Conservation (phyloP, 2,888 invertebrate species). For the Meandrusa payeni region DNA sequence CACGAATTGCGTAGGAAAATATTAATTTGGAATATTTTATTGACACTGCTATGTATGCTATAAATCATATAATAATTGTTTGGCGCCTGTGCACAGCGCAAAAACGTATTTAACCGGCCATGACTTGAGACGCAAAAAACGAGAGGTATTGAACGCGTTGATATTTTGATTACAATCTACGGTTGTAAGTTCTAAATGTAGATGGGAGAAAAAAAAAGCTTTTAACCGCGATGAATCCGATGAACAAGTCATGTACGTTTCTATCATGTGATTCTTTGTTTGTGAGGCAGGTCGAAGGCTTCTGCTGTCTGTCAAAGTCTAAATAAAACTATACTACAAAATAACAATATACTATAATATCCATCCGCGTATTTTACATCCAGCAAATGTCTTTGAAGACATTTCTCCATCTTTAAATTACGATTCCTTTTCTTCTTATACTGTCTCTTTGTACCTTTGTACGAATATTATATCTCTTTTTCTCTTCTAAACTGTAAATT, state of each 20-base stretch:
- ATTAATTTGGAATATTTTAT: constrained; percentile 23
- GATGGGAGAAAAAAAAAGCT: constrained; percentile 12
- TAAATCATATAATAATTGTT: constrained; percentile 50
- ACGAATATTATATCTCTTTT: too few species aligned
- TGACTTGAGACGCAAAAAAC: constrained; percentile 60
- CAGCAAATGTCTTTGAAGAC: too few species aligned
- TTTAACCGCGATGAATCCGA: constrained; percentile 16
- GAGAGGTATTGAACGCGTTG: constrained; percentile 19
- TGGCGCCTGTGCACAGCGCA: constrained; percentile 76
- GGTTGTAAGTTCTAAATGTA: constrained; percentile 11
- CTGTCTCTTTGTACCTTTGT: too few species aligned
- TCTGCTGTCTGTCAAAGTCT: too few species aligned
- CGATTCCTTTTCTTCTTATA: too few species aligned
- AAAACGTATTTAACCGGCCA: constrained; percentile 71
- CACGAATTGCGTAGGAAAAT: constrained; percentile 20
- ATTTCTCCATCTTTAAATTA: too few species aligned
- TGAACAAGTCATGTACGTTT: neutral
- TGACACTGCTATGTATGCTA: constrained; percentile 33
- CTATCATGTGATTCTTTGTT: constrained; percentile 1
- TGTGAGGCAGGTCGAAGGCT: constrained; percentile 4
- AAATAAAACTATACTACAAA: too few species aligned
- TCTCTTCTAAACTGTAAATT: too few species aligned
- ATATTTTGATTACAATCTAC: constrained; percentile 12
- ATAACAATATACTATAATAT: too few species aligned
- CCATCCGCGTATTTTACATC: too few species aligned